These are phyloP conservation scores for Drosophila jambulina DNA, from an alignment of 1,140 invertebrate species.

Conservation along the genomic window DNA sequence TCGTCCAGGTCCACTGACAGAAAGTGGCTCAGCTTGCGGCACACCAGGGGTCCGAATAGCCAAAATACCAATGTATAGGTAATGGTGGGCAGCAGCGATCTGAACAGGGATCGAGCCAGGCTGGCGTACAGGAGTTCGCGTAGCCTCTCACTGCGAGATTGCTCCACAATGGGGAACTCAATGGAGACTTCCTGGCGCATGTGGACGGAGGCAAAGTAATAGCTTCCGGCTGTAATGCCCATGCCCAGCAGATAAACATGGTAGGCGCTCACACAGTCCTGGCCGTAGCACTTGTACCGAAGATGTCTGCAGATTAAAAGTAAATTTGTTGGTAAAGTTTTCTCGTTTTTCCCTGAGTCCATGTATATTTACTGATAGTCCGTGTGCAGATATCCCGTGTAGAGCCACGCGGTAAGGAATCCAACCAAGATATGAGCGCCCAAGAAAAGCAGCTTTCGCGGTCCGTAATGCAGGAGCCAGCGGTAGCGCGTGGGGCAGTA, in stretches of 20 bases:
- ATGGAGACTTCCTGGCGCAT: constrained; percentile 86
- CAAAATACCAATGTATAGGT: constrained; percentile 85
- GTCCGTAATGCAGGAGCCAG: constrained; percentile 73
- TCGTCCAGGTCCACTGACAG: constrained; percentile 65
- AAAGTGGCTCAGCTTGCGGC: constrained; percentile 43
- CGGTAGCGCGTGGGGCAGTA: constrained; percentile 87
- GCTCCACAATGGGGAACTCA: constrained; percentile 89
- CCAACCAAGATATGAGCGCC: constrained; percentile 86
- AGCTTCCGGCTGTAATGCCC: constrained; percentile 89
- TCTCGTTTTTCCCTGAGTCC: background rate
- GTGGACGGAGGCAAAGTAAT: constrained; percentile 88
- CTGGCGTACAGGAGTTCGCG: constrained; percentile 86
- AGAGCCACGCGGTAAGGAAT: constrained; percentile 86
- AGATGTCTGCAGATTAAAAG: constrained; percentile 44
- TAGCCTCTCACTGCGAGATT: constrained; percentile 88
- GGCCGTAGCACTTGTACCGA: constrained; percentile 56
- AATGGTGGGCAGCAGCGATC: constrained; percentile 87
- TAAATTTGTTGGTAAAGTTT: background rate
- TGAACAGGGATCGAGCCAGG: constrained; percentile 86
- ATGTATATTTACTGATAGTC: constrained; percentile 81
- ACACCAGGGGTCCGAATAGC: constrained; percentile 48
- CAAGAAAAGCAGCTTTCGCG: constrained; percentile 78
- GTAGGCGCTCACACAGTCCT: constrained; percentile 86
- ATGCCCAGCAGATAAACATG: constrained; percentile 88
- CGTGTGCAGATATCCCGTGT: constrained; percentile 86